These are phyloP conservation scores for Druon quercuslanigerum DNA, from an alignment of 1,140 invertebrate species.

Conservation along the genomic window DNA sequence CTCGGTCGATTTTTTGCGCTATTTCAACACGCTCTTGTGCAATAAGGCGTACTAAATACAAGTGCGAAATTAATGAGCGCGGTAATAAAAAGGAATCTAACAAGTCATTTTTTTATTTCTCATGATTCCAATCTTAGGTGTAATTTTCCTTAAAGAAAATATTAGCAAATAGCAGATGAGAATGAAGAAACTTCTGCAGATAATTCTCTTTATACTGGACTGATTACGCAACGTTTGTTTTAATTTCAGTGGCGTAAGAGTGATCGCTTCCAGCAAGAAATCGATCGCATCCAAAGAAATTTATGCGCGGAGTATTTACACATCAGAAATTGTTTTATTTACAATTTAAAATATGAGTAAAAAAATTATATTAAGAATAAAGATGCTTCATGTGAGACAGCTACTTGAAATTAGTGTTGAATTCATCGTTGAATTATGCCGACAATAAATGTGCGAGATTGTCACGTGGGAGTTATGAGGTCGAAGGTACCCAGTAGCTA, in stretches of 20 bases:
- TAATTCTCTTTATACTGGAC: background rate
- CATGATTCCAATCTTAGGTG: background rate
- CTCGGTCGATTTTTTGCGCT: background rate
- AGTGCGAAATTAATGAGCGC: background rate
- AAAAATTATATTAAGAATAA: no score
- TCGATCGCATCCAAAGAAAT: conserved; percentile 3
- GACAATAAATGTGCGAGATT: background rate
- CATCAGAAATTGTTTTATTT: background rate
- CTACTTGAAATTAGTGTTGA: no score
- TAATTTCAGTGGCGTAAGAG: conserved; percentile 10
- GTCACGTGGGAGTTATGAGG: background rate
- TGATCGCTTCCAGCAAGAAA: conserved; percentile 15
- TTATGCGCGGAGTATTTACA: background rate
- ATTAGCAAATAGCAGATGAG: background rate
- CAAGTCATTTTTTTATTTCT: background rate
- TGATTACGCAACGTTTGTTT: conserved; percentile 26
- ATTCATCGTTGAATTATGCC: no score
- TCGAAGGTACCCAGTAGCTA: background rate
- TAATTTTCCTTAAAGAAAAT: background rate
- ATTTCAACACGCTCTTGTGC: background rate
- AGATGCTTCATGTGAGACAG: no score
- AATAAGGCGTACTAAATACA: background rate
- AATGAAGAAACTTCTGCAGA: conserved; percentile 3
- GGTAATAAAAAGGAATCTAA: background rate
- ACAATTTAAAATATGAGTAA: background rate